phyloP scores from a whole-genome alignment of 2,113 vertebrate species.

The Ranitomeya variabilis region DNA sequence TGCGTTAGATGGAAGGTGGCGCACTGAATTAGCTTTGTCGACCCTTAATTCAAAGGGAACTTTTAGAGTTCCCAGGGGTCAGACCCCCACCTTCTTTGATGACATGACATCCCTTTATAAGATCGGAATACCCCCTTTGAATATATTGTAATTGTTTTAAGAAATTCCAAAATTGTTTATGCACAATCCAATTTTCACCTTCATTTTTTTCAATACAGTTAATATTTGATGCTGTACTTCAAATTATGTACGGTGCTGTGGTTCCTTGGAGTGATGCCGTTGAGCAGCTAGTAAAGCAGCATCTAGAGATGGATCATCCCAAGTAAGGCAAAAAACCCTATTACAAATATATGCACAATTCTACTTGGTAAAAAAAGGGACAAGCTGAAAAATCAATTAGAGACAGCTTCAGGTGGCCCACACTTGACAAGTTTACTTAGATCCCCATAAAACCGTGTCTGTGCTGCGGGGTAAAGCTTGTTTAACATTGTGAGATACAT shows the following conservation, averaged over 20 bases:
- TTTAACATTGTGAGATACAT: neutral
- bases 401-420: neutral
- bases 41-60: too few species aligned
- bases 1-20: too few species aligned
- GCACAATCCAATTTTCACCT: neutral
- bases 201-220: conserved; percentile 71
- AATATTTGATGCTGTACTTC: conserved; percentile 91
- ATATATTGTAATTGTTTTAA: neutral
- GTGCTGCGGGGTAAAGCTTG: too few species aligned
- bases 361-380: neutral
- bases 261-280: conserved; percentile 90
- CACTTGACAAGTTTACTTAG: too few species aligned
- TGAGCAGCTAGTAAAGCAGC: conserved; percentile 87
- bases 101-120: too few species aligned
- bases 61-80: too few species aligned
- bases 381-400: neutral
- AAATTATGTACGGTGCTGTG: conserved; percentile 89
- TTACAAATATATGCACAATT: neutral
- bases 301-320: conserved; percentile 87
- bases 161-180: neutral
- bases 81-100: too few species aligned
- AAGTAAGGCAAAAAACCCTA: conserved; percentile 80
- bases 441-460: too few species aligned
- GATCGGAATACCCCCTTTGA: neutral
- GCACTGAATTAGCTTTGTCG: too few species aligned